These are phyloP conservation scores for Osmerus mordax DNA, from an alignment of 2,113 vertebrate genomes.

Conservation along the genomic window DNA sequence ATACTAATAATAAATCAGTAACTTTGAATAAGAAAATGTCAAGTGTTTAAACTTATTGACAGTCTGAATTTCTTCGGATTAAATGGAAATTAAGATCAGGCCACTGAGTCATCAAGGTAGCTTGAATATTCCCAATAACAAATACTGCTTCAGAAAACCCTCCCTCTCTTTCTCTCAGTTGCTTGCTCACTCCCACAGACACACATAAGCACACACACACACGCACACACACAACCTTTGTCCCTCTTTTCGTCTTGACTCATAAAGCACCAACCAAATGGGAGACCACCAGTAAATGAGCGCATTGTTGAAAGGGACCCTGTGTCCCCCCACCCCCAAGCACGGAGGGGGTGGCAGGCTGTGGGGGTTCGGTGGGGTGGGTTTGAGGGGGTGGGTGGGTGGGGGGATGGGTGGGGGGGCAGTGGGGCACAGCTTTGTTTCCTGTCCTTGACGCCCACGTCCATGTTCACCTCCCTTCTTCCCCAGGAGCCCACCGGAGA, in stretches of 20 bases:
- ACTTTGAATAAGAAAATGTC: too few relatives aligned
- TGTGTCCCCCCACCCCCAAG: not conserved
- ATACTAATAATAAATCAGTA: too few relatives aligned
- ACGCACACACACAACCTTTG: conserved; percentile 25
- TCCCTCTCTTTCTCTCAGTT: conserved; percentile 2
- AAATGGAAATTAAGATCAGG: too few relatives aligned
- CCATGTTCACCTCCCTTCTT: conserved; percentile 40
- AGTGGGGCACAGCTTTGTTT: conserved; percentile 46
- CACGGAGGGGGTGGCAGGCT: not conserved
- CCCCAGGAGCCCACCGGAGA: conserved; percentile 89
- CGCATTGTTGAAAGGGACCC: conserved; percentile 30
- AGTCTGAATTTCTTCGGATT: too few relatives aligned
- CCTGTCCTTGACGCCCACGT: conserved; percentile 44
- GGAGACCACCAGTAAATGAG: conserved; percentile 37
- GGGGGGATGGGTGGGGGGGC: not conserved
- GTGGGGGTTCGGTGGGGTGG: not conserved
- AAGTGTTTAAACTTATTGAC: too few relatives aligned
- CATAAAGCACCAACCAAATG: conserved; percentile 23
- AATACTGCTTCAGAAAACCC: not conserved
- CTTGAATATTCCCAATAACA: too few relatives aligned
- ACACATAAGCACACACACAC: conserved; percentile 1
- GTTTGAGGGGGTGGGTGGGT: not conserved
- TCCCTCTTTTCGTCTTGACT: conserved; percentile 23
- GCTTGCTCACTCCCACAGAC: not conserved
- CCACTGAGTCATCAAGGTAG: too few relatives aligned